A percentile compares a stretch with the other conserved stretches of the same genome.
Evolutionary conservation across 2,888 invertebrate species (phyloP).

Genomic region (Argyresthia albistria): DNA sequence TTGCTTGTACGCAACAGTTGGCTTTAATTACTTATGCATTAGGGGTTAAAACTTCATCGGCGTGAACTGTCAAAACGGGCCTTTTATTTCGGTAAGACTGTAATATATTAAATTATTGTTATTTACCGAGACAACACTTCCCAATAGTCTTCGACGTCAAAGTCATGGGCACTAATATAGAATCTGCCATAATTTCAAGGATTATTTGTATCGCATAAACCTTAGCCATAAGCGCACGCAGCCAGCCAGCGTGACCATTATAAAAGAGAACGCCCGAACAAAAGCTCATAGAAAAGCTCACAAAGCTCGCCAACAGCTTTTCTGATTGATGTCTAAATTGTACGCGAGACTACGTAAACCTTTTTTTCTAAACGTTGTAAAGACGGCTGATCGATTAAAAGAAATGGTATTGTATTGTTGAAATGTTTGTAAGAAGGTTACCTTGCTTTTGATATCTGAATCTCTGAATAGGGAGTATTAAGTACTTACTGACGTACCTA

Average conservation of each 20-base stretch:
- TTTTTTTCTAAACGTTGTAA: conserved; percentile 20
- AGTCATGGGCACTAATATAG: conserved; percentile 15
- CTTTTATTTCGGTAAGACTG: too few relatives aligned
- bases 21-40: too few relatives aligned
- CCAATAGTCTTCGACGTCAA: too few relatives aligned
- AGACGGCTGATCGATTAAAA: conserved; percentile 2
- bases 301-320: conserved; percentile 12
- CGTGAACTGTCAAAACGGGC: too few relatives aligned
- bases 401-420: not conserved
- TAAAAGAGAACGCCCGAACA: conserved; percentile 27
- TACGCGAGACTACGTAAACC: conserved; percentile 22
- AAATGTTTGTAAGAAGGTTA: not conserved
- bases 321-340: conserved; percentile 52
- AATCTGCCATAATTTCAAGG: conserved; percentile 48
- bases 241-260: conserved; percentile 17
- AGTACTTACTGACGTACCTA: too few relatives aligned
- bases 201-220: conserved; percentile 42
- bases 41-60: too few relatives aligned
- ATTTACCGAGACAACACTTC: too few relatives aligned
- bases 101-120: too few relatives aligned
- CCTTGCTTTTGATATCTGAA: not conserved
- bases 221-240: conserved; percentile 17
- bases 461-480: too few relatives aligned
- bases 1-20: too few relatives aligned
- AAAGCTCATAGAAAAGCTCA: conserved; percentile 29